A percentile compares a stretch with the other conserved stretches of the same genome.
phyloP scores from a whole-genome alignment of 2,797 vertebrate genomes.

The Calcarius lapponicus region DNA sequence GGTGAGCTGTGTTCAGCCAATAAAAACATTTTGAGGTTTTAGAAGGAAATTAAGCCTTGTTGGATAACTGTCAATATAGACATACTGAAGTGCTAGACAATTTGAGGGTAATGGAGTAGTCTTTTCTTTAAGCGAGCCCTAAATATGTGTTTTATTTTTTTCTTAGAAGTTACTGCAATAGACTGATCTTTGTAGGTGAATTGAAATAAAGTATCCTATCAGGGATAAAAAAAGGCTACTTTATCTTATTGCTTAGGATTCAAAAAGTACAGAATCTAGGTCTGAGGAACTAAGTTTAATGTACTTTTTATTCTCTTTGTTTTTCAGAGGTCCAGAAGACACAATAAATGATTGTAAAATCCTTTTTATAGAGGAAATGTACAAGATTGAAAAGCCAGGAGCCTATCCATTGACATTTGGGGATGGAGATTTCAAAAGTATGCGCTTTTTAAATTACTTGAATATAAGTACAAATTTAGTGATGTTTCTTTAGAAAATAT shows the following conservation, averaged over 20 bases:
- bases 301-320: slow-evolving; percentile 57
- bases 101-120: background rate
- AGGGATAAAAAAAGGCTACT: background rate
- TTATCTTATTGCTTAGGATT: background rate
- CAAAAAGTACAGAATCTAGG: background rate
- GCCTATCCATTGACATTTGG: slow-evolving; percentile 86
- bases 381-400: slow-evolving; percentile 94
- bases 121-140: background rate
- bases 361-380: slow-evolving; percentile 94
- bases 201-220: background rate
- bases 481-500: background rate
- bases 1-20: background rate
- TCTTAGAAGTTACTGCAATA: background rate
- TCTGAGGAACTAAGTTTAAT: background rate
- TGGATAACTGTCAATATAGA: background rate
- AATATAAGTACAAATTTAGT: background rate
- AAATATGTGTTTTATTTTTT: background rate
- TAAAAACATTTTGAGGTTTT: background rate
- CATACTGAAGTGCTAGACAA: background rate
- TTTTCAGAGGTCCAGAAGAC: slow-evolving; percentile 88
- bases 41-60: background rate
- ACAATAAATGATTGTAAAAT: slow-evolving; percentile 93
- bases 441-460: slow-evolving; percentile 52
- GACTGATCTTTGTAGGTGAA: background rate
- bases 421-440: slow-evolving; percentile 97